phyloP scores from a whole-genome alignment of 2,797 vertebrate species.

The Tenualosa thibaudeaui region DNA sequence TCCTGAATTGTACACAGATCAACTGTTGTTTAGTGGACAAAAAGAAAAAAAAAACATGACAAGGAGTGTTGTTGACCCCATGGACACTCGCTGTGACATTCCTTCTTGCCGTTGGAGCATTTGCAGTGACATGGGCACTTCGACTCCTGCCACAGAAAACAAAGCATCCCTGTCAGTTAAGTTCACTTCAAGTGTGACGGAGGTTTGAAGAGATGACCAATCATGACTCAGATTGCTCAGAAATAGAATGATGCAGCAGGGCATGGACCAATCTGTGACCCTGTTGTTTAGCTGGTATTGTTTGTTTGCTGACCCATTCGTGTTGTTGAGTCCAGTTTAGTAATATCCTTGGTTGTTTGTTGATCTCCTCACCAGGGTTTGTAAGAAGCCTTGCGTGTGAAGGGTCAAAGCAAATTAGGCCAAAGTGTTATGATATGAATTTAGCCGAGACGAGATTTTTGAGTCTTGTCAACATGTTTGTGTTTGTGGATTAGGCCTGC shows the following conservation, averaged over 20 bases:
- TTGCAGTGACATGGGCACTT: slow-evolving; percentile 5
- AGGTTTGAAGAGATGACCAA: not conserved
- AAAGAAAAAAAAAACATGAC: slow-evolving; percentile 2
- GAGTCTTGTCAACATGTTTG: not conserved
- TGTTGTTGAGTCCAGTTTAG: not conserved
- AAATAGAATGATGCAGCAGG: not conserved
- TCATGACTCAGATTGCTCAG: not conserved
- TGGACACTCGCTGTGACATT: not conserved
- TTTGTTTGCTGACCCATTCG: not conserved
- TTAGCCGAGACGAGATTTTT: not conserved
- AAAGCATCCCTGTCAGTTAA: not conserved
- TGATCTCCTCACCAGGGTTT: not conserved
- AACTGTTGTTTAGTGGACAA: not conserved
- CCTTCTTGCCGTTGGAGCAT: not conserved
- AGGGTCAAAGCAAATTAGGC: not conserved
- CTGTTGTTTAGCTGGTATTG: not conserved
- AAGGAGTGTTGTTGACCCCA: slow-evolving; percentile 8
- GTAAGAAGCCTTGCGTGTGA: not conserved
- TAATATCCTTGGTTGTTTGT: not conserved
- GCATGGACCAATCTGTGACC: not conserved
- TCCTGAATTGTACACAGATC: not conserved
- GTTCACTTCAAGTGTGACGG: not conserved
- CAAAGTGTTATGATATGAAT: not conserved
- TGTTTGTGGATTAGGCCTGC: not conserved
- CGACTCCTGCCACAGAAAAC: not conserved